These are phyloP conservation scores for Mythimna vitellina DNA, from an alignment of 2,888 invertebrate genomes.

Conservation along the genomic window DNA sequence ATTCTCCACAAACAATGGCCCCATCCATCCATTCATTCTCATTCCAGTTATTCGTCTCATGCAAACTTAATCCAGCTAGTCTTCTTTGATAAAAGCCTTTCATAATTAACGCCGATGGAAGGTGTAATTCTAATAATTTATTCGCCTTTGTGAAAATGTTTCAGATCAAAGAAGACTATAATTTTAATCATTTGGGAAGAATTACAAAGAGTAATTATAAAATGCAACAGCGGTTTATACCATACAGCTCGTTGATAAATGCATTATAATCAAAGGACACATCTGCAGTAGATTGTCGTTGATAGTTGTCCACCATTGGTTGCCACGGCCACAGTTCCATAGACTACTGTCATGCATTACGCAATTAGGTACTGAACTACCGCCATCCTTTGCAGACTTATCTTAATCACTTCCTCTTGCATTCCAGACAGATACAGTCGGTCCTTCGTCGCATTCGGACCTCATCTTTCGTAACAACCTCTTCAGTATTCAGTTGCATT, in stretches of 20 bases:
- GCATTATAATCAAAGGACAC: slow-evolving; percentile 33
- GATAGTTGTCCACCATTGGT: slow-evolving; percentile 31
- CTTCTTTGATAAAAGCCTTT: slow-evolving; percentile 24
- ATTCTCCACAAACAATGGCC: slow-evolving; percentile 27
- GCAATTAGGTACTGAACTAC: slow-evolving; percentile 22
- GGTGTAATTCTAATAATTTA: background rate
- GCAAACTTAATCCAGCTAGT: slow-evolving; percentile 15
- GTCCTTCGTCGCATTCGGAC: slow-evolving; percentile 15
- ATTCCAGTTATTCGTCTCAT: background rate
- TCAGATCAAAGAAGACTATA: background rate
- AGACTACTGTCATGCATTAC: slow-evolving; percentile 21
- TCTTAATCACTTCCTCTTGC: slow-evolving; percentile 26
- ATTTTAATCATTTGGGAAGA: background rate
- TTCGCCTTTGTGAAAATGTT: background rate
- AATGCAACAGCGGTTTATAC: slow-evolving; percentile 12
- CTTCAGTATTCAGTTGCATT: slow-evolving; percentile 6
- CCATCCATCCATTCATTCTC: background rate
- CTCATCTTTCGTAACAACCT: slow-evolving; percentile 7
- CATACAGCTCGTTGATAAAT: slow-evolving; percentile 8
- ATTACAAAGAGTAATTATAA: background rate
- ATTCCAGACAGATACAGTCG: slow-evolving; percentile 13
- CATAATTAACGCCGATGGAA: background rate
- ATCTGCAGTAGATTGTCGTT: slow-evolving; percentile 51
- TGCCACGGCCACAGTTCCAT: slow-evolving; percentile 27
- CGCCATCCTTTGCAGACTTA: slow-evolving; percentile 17